A percentile compares a stretch with the other conserved stretches of the same genome.
Evolutionary conservation across 2,888 invertebrate species (phyloP).

Genomic region (Lepidocyrtinus sp.): DNA sequence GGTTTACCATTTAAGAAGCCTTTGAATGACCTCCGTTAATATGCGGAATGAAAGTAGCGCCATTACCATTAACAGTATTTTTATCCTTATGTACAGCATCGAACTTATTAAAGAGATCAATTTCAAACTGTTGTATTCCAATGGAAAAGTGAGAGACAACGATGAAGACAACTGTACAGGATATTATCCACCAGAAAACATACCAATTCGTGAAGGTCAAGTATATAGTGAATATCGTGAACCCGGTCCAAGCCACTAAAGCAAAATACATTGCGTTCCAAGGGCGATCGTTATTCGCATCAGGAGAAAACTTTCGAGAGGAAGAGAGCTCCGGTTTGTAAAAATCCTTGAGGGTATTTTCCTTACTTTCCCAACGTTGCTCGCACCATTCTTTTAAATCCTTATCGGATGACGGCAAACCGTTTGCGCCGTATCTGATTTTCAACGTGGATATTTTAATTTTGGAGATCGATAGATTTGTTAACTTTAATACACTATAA

Average conservation of each 20-base stretch:
- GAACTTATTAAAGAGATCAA: conserved; percentile 69
- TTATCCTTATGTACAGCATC: conserved; percentile 32
- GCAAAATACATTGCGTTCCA: conserved; percentile 75
- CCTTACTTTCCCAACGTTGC: conserved; percentile 80
- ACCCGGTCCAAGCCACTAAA: conserved; percentile 79
- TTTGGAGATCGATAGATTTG: background rate
- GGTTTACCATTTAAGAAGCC: conserved; percentile 18
- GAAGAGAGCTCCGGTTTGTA: conserved; percentile 70
- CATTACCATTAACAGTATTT: background rate
- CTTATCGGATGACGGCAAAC: conserved; percentile 77
- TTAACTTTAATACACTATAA: background rate
- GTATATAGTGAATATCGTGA: conserved; percentile 75
- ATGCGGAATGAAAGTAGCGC: conserved; percentile 1
- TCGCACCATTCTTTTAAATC: conserved; percentile 79
- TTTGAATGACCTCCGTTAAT: conserved; percentile 25
- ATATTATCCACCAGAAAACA: conserved; percentile 76
- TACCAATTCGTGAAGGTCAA: conserved; percentile 73
- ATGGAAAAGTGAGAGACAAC: conserved; percentile 76
- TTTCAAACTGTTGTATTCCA: conserved; percentile 78
- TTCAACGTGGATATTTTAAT: background rate
- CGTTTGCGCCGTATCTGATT: conserved; percentile 76
- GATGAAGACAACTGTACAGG: conserved; percentile 76
- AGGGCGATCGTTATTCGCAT: conserved; percentile 57
- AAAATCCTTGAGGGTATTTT: conserved; percentile 77
- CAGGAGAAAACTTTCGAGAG: conserved; percentile 42